A percentile compares a stretch with the other conserved stretches of the same genome.
Evolutionary conservation across 2,797 vertebrate species (phyloP).

Genomic region (Limnodromus scolopaceus): DNA sequence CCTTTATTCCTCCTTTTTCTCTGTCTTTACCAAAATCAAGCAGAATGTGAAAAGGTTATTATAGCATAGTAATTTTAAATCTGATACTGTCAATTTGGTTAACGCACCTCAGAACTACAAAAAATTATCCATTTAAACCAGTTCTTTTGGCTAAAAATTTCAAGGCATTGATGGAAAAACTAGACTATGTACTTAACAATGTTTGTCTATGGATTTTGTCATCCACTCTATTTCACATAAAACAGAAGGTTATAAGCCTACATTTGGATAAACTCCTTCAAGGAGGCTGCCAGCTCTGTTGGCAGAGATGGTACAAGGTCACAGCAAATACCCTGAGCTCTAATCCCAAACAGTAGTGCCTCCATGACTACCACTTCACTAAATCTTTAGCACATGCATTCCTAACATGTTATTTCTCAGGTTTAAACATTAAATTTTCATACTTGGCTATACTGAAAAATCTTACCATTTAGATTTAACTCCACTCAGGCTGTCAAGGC

Average conservation of each 20-base stretch:
- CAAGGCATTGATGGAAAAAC: background rate
- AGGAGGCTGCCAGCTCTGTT: slow-evolving; percentile 3
- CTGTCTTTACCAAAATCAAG: background rate
- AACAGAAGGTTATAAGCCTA: background rate
- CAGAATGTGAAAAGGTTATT: background rate
- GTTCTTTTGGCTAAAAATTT: background rate
- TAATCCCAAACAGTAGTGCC: slow-evolving; percentile 20
- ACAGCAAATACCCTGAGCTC: background rate
- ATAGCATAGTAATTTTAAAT: background rate
- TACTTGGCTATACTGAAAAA: background rate
- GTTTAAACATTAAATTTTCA: background rate
- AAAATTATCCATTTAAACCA: background rate
- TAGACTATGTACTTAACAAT: background rate
- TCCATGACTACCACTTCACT: slow-evolving; percentile 42
- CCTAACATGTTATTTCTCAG: background rate
- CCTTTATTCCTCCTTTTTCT: background rate
- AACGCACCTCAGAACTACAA: background rate
- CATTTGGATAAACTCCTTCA: background rate
- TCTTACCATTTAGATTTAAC: background rate
- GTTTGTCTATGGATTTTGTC: background rate
- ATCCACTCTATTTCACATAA: background rate
- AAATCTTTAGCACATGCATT: background rate
- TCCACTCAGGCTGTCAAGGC: background rate
- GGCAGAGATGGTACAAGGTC: slow-evolving; percentile 12
- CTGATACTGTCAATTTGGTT: background rate